Evolutionary conservation across 2,888 invertebrate genomes (phyloP), one percentile per base, ranked within the genome.

Genomic region (Rotaria macrura): DNA sequence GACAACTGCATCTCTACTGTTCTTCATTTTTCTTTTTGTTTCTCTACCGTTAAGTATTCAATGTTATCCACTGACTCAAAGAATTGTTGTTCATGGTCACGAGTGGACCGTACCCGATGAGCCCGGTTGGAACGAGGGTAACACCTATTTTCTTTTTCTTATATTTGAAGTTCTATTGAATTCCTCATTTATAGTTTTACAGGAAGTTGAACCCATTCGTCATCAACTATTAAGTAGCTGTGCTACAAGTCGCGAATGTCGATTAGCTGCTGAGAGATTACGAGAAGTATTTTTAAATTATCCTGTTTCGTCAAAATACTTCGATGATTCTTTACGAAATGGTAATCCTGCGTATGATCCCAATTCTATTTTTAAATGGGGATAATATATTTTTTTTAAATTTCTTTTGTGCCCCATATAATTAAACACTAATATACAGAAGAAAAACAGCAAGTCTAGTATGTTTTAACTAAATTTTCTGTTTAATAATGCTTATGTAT

Each of bases 301-400:
- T n/a, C 43, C 79, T 25, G 25, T 79, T 43, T 79, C 79, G 3
- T 10, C 40, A 2, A 79, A 40, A 43, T 79, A 79, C n/a, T 79
- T 43, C 20, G 43, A 43, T n/a, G 79, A 79, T 25, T 40, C 79
- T 14, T 1, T 1, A 2, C 43, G 10, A 6, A 38, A 5, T 34
- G 65, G 38, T 65, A 6, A 6, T 0, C 5, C 20, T 20, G 6
- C 3, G 38, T 0, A 20, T 12, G 20, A 65, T 12, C 17, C 6
- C 65, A 34, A 14, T 49, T 65, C 43, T n/a, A 79, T 79, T 20
- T 79, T 79, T 43, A 79, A 79, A 79, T 79, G 79, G 79, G 79
- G 79, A 79, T 79, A 43, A 79, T 34, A 6, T 34, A 20, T 34
- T 65, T 29, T 47, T 47, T 12, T 47, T 1, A 4, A 12, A 12